Base-by-base conservation (phyloP, 2,113 vertebrate species). In the Tyrannus savana region DNA sequence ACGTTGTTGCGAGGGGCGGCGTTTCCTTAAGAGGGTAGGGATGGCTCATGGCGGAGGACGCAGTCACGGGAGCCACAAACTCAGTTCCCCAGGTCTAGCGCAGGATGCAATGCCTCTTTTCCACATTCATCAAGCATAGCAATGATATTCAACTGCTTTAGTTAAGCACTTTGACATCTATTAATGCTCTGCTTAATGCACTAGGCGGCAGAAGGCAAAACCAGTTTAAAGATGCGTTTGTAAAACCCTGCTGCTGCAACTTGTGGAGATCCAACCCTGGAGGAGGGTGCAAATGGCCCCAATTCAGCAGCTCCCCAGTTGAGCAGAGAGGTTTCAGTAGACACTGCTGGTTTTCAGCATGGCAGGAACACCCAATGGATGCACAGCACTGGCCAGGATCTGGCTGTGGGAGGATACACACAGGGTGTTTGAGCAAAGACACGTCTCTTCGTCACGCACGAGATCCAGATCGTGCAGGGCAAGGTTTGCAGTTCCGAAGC, bases 371-470 rank as follows among this genome's bases (percentile, higher is more conserved):
- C 4, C 47, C 8, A 0, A 1, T 44, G 30, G 24, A 21, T 4
- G 8, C n/a, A 5, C 2, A 53, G 71, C 49, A 2, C 33, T 1
- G n/a, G 44, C 39, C 74, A 16, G 62, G 50, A 31, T n/a, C 35
- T 15, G 56, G 21, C 60, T 13, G 1, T 1, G 7, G 31, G 28
- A 55, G 25, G 37, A 12, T 2, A 24, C 2, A 3, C 27, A 12
- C 0, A 0, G 5, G 21, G 4, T 7, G 7, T 37, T 53, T 3
- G 33, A 28, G 60, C 0, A 0, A 37, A 49, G 31, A 9, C 0
- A 0, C 5, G 0, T 58, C 25, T 42, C 39, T 12, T 3, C 1
- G 1, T 25, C 46, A 16, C 7, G 2, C 6, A 1, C 0, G 0
- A 35, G 25, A 47, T 25, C 23, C 18, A 22, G 27, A 16, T 2